A percentile compares a stretch with the other conserved stretches of the same genome.
phyloP scores from a whole-genome alignment of 1,140 invertebrate species.

The Pomacea maculata region DNA sequence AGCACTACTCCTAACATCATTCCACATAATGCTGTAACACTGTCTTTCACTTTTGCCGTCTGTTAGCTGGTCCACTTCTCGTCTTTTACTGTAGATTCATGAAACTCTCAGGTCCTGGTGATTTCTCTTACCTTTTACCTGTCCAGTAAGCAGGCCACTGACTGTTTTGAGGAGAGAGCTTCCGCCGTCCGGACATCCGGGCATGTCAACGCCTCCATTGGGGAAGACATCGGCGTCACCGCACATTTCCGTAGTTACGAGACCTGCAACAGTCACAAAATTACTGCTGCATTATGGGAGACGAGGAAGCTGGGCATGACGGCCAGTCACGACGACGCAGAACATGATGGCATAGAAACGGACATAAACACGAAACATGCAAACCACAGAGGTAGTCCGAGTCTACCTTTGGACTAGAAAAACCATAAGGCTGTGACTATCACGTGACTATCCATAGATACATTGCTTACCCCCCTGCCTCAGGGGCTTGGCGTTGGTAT shows the following conservation, averaged over 20 bases:
- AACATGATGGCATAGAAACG: background rate
- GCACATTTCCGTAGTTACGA: constrained; percentile 86
- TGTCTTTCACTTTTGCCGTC: too few species aligned
- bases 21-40: too few species aligned
- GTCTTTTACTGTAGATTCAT: too few species aligned
- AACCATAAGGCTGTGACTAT: background rate
- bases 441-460: background rate
- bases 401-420: background rate
- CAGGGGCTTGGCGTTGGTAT: constrained; percentile 78
- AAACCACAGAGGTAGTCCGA: background rate
- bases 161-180: background rate
- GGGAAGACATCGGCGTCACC: constrained; percentile 89
- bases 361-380: background rate
- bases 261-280: constrained; percentile 28
- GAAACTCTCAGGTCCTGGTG: too few species aligned
- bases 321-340: background rate
- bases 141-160: background rate
- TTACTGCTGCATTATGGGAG: background rate
- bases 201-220: constrained; percentile 51
- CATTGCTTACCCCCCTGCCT: constrained; percentile 31
- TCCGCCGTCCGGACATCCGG: constrained; percentile 30
- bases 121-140: too few species aligned
- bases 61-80: too few species aligned
- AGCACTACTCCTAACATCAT: too few species aligned
- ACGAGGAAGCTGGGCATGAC: background rate